Conservation (phyloP, 2,888 invertebrate species). For the Anodontia alba region DNA sequence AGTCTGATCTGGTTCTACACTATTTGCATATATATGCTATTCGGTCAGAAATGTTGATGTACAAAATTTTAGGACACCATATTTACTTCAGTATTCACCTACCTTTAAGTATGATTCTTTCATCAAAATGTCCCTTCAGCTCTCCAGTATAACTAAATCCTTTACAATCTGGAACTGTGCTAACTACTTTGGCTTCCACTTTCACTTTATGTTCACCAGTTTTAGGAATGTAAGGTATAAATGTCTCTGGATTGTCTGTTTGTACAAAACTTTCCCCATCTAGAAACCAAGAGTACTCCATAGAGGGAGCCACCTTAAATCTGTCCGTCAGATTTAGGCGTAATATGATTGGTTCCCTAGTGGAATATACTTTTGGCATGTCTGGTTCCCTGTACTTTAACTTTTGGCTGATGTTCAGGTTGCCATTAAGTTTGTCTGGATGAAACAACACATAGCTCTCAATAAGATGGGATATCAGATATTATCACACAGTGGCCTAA, state of each 20-base stretch:
- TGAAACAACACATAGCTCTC: background rate
- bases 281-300: constrained; percentile 35
- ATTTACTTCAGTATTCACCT: no score
- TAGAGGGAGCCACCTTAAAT: constrained; percentile 33
- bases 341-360: constrained; percentile 37
- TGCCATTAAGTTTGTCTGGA: constrained; percentile 20
- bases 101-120: background rate
- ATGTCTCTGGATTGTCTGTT: background rate
- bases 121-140: background rate
- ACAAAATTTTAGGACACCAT: no score
- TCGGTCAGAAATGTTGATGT: no score
- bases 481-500: no score
- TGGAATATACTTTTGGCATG: constrained; percentile 40
- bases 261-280: background rate
- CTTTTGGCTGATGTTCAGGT: constrained; percentile 9
- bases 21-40: no score
- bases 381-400: background rate
- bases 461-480: no score
- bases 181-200: background rate
- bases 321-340: constrained; percentile 57
- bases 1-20: no score
- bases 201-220: background rate
- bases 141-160: background rate
- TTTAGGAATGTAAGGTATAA: background rate
- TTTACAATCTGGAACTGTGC: background rate